Evolutionary conservation across 2,888 invertebrate species (phyloP).

Genomic region (Agonopterix heracliana): DNA sequence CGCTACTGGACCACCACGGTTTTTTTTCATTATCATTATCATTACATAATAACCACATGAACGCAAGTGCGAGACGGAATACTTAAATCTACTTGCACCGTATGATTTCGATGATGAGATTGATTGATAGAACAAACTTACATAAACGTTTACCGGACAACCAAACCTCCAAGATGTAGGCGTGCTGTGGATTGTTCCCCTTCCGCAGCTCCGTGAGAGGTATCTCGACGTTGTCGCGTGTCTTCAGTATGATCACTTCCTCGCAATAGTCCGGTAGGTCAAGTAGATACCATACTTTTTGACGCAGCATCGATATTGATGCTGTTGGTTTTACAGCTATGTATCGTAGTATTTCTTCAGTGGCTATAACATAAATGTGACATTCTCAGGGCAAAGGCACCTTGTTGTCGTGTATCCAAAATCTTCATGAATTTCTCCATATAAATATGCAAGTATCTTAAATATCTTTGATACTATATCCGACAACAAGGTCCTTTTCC

Average conservation of each 20-base stretch:
- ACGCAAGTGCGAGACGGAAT: no score
- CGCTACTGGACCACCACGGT: no score
- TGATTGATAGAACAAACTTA: conserved; percentile 15
- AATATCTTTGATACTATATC: no score
- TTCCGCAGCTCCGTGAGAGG: conserved; percentile 49
- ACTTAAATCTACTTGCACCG: no score
- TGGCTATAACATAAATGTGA: neutral
- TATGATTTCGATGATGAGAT: no score
- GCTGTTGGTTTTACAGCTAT: conserved; percentile 51
- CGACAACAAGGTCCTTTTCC: no score
- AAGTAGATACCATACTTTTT: conserved; percentile 62
- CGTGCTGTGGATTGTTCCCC: conserved; percentile 59
- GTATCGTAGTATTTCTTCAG: conserved; percentile 36
- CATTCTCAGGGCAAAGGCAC: no score
- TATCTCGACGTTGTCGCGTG: conserved; percentile 37
- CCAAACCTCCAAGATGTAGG: conserved; percentile 62
- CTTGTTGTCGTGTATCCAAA: no score
- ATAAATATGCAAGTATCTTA: no score
- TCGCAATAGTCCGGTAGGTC: conserved; percentile 64
- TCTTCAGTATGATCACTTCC: conserved; percentile 55
- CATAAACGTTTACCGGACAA: conserved; percentile 32
- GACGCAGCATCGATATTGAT: conserved; percentile 50
- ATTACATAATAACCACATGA: no score
- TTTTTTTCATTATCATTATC: no score
- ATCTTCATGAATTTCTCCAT: no score